Conservation (phyloP, 2,888 invertebrate species). For the Mycalesis mineus region DNA sequence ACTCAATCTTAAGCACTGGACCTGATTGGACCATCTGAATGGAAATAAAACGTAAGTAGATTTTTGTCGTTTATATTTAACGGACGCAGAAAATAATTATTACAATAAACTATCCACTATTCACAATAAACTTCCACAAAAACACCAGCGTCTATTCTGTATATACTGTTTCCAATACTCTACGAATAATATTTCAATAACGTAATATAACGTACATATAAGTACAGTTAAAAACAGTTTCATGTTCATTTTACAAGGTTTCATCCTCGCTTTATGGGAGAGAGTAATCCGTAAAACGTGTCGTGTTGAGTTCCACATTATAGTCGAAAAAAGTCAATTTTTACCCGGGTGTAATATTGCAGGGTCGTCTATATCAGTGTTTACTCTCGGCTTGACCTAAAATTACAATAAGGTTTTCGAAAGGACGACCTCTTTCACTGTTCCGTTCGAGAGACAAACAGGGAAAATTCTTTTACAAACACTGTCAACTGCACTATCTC, state of each 20-base stretch:
- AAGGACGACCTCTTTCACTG: slow-evolving; percentile 23
- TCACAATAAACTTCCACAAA: too few relatives aligned
- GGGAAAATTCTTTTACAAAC: slow-evolving; percentile 1
- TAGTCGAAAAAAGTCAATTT: slow-evolving; percentile 11
- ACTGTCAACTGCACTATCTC: not conserved
- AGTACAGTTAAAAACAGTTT: not conserved
- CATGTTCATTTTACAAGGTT: not conserved
- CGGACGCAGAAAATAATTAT: too few relatives aligned
- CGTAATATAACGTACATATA: not conserved
- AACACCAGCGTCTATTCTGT: too few relatives aligned
- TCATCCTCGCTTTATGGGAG: not conserved
- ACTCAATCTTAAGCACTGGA: too few relatives aligned
- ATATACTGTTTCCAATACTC: not conserved
- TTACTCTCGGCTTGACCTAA: slow-evolving; percentile 35
- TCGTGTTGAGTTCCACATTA: not conserved
- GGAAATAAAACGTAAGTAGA: too few relatives aligned
- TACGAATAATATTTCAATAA: not conserved
- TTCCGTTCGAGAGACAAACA: slow-evolving; percentile 7
- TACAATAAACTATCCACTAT: too few relatives aligned
- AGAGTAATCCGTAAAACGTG: not conserved
- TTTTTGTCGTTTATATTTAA: too few relatives aligned
- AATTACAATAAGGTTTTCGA: slow-evolving; percentile 41
- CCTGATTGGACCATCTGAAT: too few relatives aligned
- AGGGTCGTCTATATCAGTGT: slow-evolving; percentile 13
- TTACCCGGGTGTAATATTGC: slow-evolving; percentile 11